Evolutionary conservation across 2,113 vertebrate species (phyloP).

Genomic region (Caranx melampygus): DNA sequence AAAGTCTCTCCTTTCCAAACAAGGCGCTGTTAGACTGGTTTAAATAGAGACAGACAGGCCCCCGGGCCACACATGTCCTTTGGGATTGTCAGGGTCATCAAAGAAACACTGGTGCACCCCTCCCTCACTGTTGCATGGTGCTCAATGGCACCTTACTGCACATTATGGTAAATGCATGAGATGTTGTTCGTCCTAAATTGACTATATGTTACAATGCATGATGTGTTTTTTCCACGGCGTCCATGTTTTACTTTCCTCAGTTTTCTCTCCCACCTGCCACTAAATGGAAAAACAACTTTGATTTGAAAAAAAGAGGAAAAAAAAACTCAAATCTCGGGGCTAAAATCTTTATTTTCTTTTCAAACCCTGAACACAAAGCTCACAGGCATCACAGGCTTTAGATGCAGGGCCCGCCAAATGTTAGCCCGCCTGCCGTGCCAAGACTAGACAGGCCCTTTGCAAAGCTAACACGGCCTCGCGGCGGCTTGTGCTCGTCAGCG

Average conservation of each 20-base stretch:
- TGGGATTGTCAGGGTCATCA: slow-evolving; percentile 65
- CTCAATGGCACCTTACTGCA: neutral
- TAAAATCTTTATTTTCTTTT: slow-evolving; percentile 26
- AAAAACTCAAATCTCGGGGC: slow-evolving; percentile 25
- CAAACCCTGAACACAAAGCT: slow-evolving; percentile 49
- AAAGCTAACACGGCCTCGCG: slow-evolving; percentile 72
- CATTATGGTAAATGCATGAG: neutral
- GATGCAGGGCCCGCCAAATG: slow-evolving; percentile 53
- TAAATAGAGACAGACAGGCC: slow-evolving; percentile 67
- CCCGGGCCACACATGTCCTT: slow-evolving; percentile 57
- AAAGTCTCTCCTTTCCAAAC: slow-evolving; percentile 49
- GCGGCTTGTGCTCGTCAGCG: slow-evolving; percentile 70
- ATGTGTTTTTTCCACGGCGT: slow-evolving; percentile 16
- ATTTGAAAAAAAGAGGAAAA: neutral
- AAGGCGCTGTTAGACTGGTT: slow-evolving; percentile 49
- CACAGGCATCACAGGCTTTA: slow-evolving; percentile 41
- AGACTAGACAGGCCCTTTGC: slow-evolving; percentile 68
- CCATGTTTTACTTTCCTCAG: slow-evolving; percentile 1
- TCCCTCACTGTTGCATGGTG: neutral
- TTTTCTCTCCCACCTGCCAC: slow-evolving; percentile 7
- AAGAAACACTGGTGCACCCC: slow-evolving; percentile 13
- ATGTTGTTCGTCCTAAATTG: slow-evolving; percentile 16
- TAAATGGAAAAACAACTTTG: neutral
- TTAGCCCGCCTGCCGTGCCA: slow-evolving; percentile 58
- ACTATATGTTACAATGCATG: slow-evolving; percentile 35